These are phyloP conservation scores for Psittacara wagleri DNA, from an alignment of 2,113 vertebrate species.

Conservation along the genomic window DNA sequence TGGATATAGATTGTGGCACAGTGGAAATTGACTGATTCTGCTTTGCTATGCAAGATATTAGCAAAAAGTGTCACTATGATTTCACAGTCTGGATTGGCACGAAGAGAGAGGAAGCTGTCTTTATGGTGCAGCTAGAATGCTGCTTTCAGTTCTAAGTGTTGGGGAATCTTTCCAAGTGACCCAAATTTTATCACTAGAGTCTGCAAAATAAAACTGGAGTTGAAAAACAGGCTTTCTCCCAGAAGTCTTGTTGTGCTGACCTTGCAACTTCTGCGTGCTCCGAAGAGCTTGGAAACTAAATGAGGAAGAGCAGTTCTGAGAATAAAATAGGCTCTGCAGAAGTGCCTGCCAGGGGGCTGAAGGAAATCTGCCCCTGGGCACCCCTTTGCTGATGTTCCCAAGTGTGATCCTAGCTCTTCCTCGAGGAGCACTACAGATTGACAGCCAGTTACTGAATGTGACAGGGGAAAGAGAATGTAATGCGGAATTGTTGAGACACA, in stretches of 20 bases:
- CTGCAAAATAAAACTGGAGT: constrained; percentile 1
- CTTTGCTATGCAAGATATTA: not conserved
- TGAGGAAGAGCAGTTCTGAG: not conserved
- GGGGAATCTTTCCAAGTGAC: not conserved
- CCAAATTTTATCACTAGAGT: not conserved
- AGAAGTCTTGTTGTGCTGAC: not conserved
- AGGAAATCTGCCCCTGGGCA: not conserved
- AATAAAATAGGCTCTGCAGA: not conserved
- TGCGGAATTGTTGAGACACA: not conserved
- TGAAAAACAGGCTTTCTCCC: not conserved
- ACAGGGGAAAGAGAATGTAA: not conserved
- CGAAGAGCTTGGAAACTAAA: not conserved
- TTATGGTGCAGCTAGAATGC: not conserved
- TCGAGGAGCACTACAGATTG: not conserved
- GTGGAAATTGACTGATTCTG: not conserved
- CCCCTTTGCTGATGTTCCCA: not conserved
- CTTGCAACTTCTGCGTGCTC: not conserved
- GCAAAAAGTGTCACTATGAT: not conserved
- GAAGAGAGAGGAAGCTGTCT: not conserved
- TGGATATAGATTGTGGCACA: not conserved
- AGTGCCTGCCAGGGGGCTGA: not conserved
- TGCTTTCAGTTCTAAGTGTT: not conserved
- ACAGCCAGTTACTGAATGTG: not conserved
- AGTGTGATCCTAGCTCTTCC: not conserved
- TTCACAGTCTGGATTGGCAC: not conserved